Conservation (phyloP, 2,888 invertebrate species). For the Andrena praecox region DNA sequence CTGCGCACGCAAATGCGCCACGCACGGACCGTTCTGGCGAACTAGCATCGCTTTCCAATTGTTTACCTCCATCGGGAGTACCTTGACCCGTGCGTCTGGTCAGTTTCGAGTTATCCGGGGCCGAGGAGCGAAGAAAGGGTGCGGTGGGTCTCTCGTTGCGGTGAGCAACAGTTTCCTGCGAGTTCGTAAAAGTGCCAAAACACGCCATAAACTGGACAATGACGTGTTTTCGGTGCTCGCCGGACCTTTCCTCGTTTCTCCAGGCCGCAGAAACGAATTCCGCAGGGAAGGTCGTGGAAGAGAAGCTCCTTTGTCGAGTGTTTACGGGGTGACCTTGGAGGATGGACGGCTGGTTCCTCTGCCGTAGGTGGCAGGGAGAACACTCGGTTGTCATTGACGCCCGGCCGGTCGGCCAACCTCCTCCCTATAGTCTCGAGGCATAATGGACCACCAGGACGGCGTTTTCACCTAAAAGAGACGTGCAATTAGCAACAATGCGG, state of each 20-base stretch:
- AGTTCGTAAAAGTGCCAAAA: slow-evolving; percentile 75
- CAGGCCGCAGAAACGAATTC: slow-evolving; percentile 59
- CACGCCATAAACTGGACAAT: slow-evolving; percentile 80
- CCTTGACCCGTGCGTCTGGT: neutral
- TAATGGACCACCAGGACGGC: slow-evolving; percentile 75
- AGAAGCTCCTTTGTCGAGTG: slow-evolving; percentile 42
- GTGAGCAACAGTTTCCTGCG: slow-evolving; percentile 29
- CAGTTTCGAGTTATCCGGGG: neutral
- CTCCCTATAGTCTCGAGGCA: slow-evolving; percentile 36
- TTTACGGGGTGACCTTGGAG: slow-evolving; percentile 34
- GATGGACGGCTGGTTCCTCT: slow-evolving; percentile 10
- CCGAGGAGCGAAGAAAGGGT: neutral
- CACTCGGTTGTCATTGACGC: slow-evolving; percentile 32
- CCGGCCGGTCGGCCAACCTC: neutral
- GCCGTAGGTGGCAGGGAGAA: slow-evolving; percentile 41
- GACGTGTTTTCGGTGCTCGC: slow-evolving; percentile 74
- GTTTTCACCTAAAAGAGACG: slow-evolving; percentile 71
- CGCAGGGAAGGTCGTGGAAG: slow-evolving; percentile 6
- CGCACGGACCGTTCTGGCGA: neutral
- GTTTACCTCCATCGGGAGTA: neutral
- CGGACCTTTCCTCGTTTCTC: slow-evolving; percentile 51
- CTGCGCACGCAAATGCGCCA: neutral
- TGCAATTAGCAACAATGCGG: slow-evolving; percentile 82
- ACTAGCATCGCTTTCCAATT: neutral
- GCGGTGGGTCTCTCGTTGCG: neutral